Base-by-base conservation (phyloP, 2,888 invertebrate genomes). In the Amaurobius ferox region DNA sequence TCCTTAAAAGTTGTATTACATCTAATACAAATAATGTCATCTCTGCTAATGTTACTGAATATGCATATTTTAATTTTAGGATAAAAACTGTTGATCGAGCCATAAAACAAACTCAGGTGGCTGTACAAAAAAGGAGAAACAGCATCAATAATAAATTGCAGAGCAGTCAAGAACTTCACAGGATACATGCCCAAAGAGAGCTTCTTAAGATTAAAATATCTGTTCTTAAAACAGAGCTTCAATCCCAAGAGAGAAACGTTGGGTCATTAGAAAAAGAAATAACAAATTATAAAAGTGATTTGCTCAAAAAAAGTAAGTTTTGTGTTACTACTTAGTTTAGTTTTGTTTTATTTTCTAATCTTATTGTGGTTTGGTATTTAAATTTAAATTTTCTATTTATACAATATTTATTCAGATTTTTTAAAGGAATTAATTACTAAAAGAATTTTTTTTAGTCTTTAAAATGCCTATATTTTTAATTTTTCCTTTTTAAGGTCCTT, bases 231-330 rank as follows among this genome's bases (percentile, higher is more conserved):
- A 88, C 87, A 61, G 91, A 91, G 72, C 86, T 91, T 3, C 79
- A 89, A 13, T 90, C 90, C 89, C 90, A 91, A 76, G 55, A 71
- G 32, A 40, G 67, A 90, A 94, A 94, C 90, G 92, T 94, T 88
- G 89, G 92, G 93, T 89, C 92, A 95, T 88, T 95, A 94, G 91
- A 93, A 94, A 90, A 93, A 92, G 89, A 93, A 94, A 88, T 92
- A 93, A 55, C 92, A 93, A 77, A 90, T 95, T 68, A 94, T 94
- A 94, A 92, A 91, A 91, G 87, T 19, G 71, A 64, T 9, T 64
- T 76, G 35, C 16, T 66, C 7, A 73, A 62, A 39, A 79, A 55
- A 74, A 85, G 89, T 71, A 79, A 19, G 72, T 74, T 23, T 35
- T n/a, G n/a, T n/a, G n/a, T n/a, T n/a, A n/a, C n/a, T n/a, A n/a